Evolutionary conservation across 2,888 invertebrate genomes (phyloP).

Genomic region (Stictocephala bisonia): DNA sequence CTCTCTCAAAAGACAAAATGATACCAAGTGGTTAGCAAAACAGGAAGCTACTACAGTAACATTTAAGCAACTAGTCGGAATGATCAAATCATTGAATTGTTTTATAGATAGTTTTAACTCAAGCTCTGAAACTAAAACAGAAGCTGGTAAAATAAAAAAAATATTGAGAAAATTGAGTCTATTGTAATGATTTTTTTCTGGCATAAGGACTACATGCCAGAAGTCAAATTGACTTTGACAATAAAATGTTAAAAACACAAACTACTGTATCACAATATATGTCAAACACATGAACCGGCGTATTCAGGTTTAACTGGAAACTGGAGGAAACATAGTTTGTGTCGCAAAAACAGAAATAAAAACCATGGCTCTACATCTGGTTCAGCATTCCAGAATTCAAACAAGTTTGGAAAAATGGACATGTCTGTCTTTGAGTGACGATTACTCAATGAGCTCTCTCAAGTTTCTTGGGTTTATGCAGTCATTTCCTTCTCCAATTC

Average conservation of each 20-base stretch:
- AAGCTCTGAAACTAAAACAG: background rate
- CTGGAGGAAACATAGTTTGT: background rate
- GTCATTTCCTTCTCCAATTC: too few relatives aligned
- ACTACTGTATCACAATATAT: background rate
- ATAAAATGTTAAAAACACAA: background rate
- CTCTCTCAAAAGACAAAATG: background rate
- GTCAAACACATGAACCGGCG: background rate
- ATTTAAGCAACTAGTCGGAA: background rate
- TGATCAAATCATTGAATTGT: background rate
- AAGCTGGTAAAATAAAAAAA: too few relatives aligned
- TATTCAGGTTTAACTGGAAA: background rate
- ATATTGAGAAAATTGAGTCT: too few relatives aligned
- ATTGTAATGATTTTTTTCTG: background rate
- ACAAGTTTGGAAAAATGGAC: too few relatives aligned
- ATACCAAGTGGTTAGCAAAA: background rate
- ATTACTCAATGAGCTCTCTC: too few relatives aligned
- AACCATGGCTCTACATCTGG: background rate
- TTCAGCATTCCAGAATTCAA: too few relatives aligned
- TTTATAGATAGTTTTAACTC: background rate
- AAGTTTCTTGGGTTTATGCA: too few relatives aligned
- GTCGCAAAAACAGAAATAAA: background rate
- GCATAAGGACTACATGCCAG: background rate
- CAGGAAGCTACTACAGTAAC: background rate
- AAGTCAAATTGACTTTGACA: background rate
- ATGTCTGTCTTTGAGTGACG: too few relatives aligned